Conservation (phyloP, 2,888 invertebrate species). For the Lypha dubia region DNA sequence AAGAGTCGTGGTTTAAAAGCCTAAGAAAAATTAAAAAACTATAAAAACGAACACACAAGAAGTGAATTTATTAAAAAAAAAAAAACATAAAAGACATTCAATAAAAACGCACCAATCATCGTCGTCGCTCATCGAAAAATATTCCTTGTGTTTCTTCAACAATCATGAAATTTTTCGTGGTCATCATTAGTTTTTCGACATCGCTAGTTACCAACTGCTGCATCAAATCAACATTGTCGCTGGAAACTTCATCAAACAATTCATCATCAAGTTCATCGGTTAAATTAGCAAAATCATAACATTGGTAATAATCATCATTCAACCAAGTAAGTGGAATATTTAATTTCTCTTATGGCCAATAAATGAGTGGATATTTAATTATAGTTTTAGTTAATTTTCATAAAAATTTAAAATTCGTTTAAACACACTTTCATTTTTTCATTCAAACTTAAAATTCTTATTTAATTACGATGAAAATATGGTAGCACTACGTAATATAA, state of each 20-base stretch:
- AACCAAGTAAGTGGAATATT: constrained; percentile 4
- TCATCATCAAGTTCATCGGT: neutral
- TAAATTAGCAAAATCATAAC: neutral
- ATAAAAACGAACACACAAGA: neutral
- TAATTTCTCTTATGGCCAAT: too few relatives aligned
- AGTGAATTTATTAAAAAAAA: neutral
- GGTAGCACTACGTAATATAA: too few relatives aligned
- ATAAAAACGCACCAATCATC: neutral
- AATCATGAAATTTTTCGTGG: constrained; percentile 4
- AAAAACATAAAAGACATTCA: neutral
- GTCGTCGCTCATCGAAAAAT: neutral
- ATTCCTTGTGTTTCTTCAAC: neutral
- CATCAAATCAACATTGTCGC: neutral
- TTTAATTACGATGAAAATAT: too few relatives aligned
- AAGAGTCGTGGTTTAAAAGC: too few relatives aligned
- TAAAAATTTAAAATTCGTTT: too few relatives aligned
- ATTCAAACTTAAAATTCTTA: too few relatives aligned
- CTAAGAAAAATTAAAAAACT: neutral
- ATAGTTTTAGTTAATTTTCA: too few relatives aligned
- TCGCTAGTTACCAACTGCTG: neutral
- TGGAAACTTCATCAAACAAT: neutral
- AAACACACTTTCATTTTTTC: too few relatives aligned
- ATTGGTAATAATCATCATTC: constrained; percentile 6
- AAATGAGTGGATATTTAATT: too few relatives aligned
- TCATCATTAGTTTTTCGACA: neutral